Conservation (phyloP, 2,113 vertebrate species). For the Callipepla californica region DNA sequence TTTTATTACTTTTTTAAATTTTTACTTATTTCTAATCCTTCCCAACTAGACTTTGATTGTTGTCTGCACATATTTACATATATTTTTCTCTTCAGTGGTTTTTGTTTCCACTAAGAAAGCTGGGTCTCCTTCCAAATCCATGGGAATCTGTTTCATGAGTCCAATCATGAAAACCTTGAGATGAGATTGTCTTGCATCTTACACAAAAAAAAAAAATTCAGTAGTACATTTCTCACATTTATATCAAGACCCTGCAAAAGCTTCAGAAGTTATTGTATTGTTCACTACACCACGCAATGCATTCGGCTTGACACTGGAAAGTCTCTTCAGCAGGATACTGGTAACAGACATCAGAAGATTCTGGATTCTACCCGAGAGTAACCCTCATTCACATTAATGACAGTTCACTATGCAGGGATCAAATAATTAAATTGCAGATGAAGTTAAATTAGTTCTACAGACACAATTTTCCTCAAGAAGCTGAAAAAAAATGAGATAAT, state of each 20-base stretch:
- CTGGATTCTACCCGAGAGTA: neutral
- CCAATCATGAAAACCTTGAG: accelerated
- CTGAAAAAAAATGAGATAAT: neutral
- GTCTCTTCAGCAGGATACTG: neutral
- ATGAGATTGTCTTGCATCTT: neutral
- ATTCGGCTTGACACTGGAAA: neutral
- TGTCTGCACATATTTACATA: neutral
- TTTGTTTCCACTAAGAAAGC: neutral
- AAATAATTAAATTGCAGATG: neutral
- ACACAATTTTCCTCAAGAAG: neutral
- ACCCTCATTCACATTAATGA: neutral
- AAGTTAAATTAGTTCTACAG: neutral
- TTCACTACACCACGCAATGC: neutral
- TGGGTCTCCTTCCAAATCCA: neutral
- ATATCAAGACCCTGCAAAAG: neutral
- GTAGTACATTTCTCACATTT: neutral
- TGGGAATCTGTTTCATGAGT: neutral
- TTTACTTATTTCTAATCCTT: neutral
- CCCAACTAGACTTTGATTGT: neutral
- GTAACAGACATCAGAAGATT: neutral
- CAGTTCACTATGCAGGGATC: neutral
- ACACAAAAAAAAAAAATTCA: neutral
- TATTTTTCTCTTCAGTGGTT: neutral
- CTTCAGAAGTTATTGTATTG: neutral
- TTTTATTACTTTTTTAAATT: neutral